Conservation (phyloP, 1,140 invertebrate genomes). For the Drosophila mayri region DNA sequence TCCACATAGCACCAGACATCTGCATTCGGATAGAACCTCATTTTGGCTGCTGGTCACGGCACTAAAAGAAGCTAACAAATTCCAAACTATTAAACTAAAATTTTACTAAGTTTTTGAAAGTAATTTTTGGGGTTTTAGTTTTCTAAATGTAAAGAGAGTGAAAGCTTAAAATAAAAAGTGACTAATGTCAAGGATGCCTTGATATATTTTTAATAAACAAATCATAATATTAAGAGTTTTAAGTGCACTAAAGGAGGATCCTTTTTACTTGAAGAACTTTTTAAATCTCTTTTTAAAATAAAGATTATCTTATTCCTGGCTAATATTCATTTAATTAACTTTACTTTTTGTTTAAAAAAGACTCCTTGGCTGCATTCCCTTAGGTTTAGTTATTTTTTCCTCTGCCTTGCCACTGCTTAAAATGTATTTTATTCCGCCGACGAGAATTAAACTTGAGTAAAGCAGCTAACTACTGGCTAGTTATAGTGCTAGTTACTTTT, state of each 20-base stretch:
- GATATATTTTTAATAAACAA: neutral
- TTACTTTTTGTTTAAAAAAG: neutral
- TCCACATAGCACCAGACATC: constrained; percentile 64
- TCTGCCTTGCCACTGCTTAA: constrained; percentile 12
- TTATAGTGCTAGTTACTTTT: constrained; percentile 28
- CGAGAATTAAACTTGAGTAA: constrained; percentile 32
- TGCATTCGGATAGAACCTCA: constrained; percentile 55
- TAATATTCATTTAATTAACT: constrained; percentile 10
- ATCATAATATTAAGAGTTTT: neutral
- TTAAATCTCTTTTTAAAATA: neutral
- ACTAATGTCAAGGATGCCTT: neutral
- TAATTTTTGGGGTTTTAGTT: neutral
- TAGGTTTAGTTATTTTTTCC: neutral
- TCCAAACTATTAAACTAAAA: neutral
- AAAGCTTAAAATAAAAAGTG: neutral
- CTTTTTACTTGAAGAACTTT: neutral
- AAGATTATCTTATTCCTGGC: neutral
- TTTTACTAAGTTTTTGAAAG: no score
- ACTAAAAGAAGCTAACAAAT: neutral
- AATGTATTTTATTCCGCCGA: constrained; percentile 39
- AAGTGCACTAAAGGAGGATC: neutral
- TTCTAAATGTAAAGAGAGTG: neutral
- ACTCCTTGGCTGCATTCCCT: neutral
- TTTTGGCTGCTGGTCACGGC: constrained; percentile 8
- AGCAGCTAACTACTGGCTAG: constrained; percentile 31